Base-by-base conservation (phyloP, 2,797 vertebrate species). In the Cygnus olor region DNA sequence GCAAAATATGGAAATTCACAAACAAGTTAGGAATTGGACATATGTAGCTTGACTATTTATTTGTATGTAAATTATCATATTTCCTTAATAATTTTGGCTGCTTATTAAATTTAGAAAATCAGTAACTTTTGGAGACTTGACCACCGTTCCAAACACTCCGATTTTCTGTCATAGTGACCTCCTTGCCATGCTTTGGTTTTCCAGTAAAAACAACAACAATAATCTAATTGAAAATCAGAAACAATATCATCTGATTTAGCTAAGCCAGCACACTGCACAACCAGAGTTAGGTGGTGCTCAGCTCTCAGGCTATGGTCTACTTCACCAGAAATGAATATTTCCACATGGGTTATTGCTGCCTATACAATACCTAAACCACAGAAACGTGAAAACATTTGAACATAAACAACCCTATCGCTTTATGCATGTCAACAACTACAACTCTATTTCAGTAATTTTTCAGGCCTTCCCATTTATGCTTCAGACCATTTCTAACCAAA, bases 241-340 rank as follows among this genome's bases (percentile, higher is more conserved):
- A 34, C 7, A 53, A 22, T 19, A 58, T 14, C 17, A 65, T 16
- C 5, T 57, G 40, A 78, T 22, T 32, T 40, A 80, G 25, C 21
- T 51, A 34, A 47, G 10, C 13, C 32, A 83, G 27, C 6, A n/a
- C 7, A 34, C 5, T 10, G 45, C 19, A 22, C 40, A 51, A 57
- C 22, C 0, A 36, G 21, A 73, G 6, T 17, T n/a, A 15, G 56
- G n/a, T 2, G 6, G 1, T 12, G 28, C 27, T 73, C 40, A 45
- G 57, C 49, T 57, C 47, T 10, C 73, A 77, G 47, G 20, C 24
- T 28, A 2, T 3, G 38, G 9, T 8, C 2, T 1, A 20, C 32
- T 42, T 32, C 56, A 56, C 11, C 58, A 38, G 1, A 4, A 61
- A 56, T 1, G 4, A 72, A 10, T 12, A 15, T 58, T n/a, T 78